Base-by-base conservation (phyloP, 1,140 invertebrate species). In the Holcopasites calliopsidis region DNA sequence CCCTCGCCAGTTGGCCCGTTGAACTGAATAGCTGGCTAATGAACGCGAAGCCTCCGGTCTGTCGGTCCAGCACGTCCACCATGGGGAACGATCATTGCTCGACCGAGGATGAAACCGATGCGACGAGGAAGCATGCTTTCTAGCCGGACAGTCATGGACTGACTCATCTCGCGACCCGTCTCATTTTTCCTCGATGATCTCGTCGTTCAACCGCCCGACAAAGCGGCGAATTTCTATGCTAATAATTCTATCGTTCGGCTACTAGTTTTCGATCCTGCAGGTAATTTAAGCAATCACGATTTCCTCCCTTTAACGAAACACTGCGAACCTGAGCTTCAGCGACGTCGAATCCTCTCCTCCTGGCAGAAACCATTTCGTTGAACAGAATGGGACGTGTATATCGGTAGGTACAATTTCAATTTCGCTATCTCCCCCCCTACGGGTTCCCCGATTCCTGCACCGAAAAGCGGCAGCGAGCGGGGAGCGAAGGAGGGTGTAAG, bases 21-120 rank as follows among this genome's bases (percentile, higher is more conserved):
- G 86, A 88, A 90, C 86, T 91, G 90, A 91, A 91, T 91, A 91
- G 90, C 86, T 83, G 82, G 88, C 88, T 90, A 91, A 91, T 91
- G 89, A 91, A 90, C 90, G 86, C 83, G 84, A 85, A 86, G 88
- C 88, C 86, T 83, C 80, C 78, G 82, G 82, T 88, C 76, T 75
- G 79, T 88, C 81, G 80, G 81, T 84, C 77, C 61, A n/a, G 72
- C 60, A 35, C 73, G 66, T 70, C 77, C 74, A 80, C 58, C 77
- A 65, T 66, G 77, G 70, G 71, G 77, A 82, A 83, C 54, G 80
- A 83, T 83, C 80, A 54, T 79, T 76, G 62, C 76, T 49, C 62
- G 82, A 26, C 62, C 69, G 81, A 74, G 71, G 78, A 84, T 77
- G 82, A 84, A 83, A 83, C 82, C 69, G 65, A 84, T 71, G 54